Conservation (phyloP, 2,888 invertebrate species). For the Drosophila barbarae region DNA sequence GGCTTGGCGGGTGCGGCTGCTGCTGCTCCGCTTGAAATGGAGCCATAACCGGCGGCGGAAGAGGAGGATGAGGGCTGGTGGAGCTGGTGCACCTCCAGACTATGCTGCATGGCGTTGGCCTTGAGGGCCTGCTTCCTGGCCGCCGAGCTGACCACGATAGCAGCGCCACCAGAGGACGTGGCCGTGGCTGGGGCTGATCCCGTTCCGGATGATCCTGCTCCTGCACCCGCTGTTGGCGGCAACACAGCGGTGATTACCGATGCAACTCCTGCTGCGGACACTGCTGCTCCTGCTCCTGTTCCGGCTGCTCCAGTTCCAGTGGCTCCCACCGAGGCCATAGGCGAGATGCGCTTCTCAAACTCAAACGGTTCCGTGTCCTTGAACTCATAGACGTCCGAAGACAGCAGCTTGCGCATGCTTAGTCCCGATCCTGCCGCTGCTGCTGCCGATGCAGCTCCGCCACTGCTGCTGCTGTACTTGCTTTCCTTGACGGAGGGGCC, state of each 20-base stretch:
- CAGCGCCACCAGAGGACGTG: slow-evolving; percentile 11
- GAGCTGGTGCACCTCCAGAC: slow-evolving; percentile 47
- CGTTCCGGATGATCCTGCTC: background rate
- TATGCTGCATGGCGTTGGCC: slow-evolving; percentile 40
- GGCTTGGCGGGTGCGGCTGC: slow-evolving; percentile 42
- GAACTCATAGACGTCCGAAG: slow-evolving; percentile 89
- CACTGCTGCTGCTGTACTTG: slow-evolving; percentile 35
- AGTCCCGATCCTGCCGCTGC: slow-evolving; percentile 20
- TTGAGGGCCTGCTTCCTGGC: slow-evolving; percentile 52
- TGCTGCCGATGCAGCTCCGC: slow-evolving; percentile 8
- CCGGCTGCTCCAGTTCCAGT: slow-evolving; percentile 13
- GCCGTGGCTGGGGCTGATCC: background rate
- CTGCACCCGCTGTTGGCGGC: slow-evolving; percentile 2
- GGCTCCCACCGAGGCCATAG: slow-evolving; percentile 52
- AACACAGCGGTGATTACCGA: slow-evolving; percentile 34
- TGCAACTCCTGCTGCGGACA: slow-evolving; percentile 2
- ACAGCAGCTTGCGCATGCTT: slow-evolving; percentile 46
- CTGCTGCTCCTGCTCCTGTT: slow-evolving; percentile 11
- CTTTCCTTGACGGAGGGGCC: slow-evolving; percentile 50
- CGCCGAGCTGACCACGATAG: slow-evolving; percentile 21
- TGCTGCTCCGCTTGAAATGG: background rate
- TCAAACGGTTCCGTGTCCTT: slow-evolving; percentile 94
- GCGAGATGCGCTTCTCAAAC: slow-evolving; percentile 84
- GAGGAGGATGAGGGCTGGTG: slow-evolving; percentile 10
- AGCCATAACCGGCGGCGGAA: background rate